Base-by-base conservation (phyloP, 2,113 vertebrate species). In the Aspiorhynchus laticeps region DNA sequence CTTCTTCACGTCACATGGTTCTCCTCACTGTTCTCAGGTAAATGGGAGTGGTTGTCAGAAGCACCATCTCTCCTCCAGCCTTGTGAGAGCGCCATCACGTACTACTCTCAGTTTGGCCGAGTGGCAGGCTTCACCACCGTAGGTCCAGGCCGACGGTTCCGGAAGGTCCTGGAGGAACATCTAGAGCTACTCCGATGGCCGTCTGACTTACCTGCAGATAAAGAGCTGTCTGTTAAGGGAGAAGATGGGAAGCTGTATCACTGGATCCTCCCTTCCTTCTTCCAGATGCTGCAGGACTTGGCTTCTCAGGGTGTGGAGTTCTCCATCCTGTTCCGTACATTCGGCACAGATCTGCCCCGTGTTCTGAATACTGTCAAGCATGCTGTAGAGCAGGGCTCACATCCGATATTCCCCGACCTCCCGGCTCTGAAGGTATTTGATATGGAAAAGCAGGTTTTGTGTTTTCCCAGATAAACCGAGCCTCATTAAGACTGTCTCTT, bases 191-290 rank as follows among this genome's bases (percentile, higher is more conserved):
- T 98, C 41, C 95, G 94, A 69, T 98, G 97, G 97, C 94, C 93
- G 1, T 24, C 33, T 51, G 83, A 92, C 76, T 78, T 83, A n/a
- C 89, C 91, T 90, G 93, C 80, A 3, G 94, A 97, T 88, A 86
- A 90, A 5, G 89, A 91, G 59, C 89, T 98, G 77, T 93, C 95
- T 1, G 89, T 95, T 0, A 91, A 73, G n/a, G 97, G 92, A 0
- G 96, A 96, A 69, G 88, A 93, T 1, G 92, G 93, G 11, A 91
- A 87, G 2, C 84, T 90, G 56, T 98, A 97, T 92, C 96, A 98
- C 93, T 94, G 96, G 88, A 94, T 98, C 84, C 93, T 98, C 2
- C 97, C 97, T 4, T 93, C 97, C 88, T 98, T 98, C 93, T 97
- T 98, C 91, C 95, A 91, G 91, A 93, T 98, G 46, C 92, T 98